phyloP scores from a whole-genome alignment of 2,888 invertebrate genomes.

The Cryptocephalus primarius region DNA sequence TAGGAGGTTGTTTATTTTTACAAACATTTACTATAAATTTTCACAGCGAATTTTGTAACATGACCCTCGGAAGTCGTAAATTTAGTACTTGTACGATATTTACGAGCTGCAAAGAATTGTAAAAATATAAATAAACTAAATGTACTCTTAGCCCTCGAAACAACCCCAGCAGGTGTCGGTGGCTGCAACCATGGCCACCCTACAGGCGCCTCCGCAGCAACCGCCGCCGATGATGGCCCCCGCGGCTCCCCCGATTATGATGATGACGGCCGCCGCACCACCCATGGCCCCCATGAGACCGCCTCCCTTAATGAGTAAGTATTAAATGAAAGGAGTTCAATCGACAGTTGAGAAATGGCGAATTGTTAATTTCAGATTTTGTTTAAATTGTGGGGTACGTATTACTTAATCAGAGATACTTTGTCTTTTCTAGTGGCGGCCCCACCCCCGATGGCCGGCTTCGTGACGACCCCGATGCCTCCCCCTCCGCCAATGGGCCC shows the following conservation, averaged over 20 bases:
- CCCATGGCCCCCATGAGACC: conserved; percentile 47
- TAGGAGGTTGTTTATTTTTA: not conserved
- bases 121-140: no score
- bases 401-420: not conserved
- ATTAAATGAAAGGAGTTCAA: not conserved
- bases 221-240: conserved; percentile 35
- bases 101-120: no score
- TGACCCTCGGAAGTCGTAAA: no score
- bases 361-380: not conserved
- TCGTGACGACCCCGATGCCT: conserved; percentile 36
- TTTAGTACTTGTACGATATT: no score
- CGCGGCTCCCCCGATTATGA: conserved; percentile 43
- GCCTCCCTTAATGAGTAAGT: conserved; percentile 47
- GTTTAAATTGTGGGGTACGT: not conserved
- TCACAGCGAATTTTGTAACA: no score
- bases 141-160: no score
- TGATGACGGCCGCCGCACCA: conserved; percentile 47
- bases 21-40: no score
- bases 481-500: conserved; percentile 31
- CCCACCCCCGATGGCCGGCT: conserved; percentile 40
- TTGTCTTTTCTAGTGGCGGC: conserved; percentile 33
- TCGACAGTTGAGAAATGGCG: no score
- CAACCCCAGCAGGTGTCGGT: no score
- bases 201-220: no score
- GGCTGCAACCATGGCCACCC: no score